Conservation (phyloP, 2,888 invertebrate genomes). For the Caradrina clavipalpis region DNA sequence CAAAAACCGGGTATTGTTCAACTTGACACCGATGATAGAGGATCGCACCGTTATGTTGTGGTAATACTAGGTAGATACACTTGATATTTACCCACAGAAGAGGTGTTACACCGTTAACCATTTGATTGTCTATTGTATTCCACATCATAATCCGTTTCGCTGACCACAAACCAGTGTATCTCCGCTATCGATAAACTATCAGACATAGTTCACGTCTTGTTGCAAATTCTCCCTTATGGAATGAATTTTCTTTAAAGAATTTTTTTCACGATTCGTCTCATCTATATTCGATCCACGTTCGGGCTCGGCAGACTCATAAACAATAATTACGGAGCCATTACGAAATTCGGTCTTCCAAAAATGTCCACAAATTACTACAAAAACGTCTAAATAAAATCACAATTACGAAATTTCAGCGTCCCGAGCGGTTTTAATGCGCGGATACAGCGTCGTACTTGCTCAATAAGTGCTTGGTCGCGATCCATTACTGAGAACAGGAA, state of each 20-base stretch:
- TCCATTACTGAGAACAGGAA: conserved; percentile 79
- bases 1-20: conserved; percentile 64
- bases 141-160: conserved; percentile 31
- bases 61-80: conserved; percentile 46
- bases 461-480: conserved; percentile 70
- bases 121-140: conserved; percentile 45
- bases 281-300: conserved; percentile 32
- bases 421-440: conserved; percentile 42
- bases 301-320: conserved; percentile 39
- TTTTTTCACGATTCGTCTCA: conserved; percentile 21
- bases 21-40: conserved; percentile 61
- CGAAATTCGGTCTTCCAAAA: conserved; percentile 30
- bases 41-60: conserved; percentile 67
- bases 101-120: conserved; percentile 61
- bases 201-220: conserved; percentile 18
- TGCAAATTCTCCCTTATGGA: conserved; percentile 20
- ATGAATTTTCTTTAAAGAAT: conserved; percentile 22
- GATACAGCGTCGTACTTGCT: conserved; percentile 75
- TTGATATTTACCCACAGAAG: conserved; percentile 55
- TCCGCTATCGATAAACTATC: conserved; percentile 24
- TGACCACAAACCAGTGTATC: conserved; percentile 39
- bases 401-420: conserved; percentile 50
- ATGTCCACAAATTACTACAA: conserved; percentile 50
- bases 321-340: conserved; percentile 41
- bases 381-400: conserved; percentile 53